Base-by-base conservation (phyloP, 2,797 vertebrate species). In the Anas flavirostris region DNA sequence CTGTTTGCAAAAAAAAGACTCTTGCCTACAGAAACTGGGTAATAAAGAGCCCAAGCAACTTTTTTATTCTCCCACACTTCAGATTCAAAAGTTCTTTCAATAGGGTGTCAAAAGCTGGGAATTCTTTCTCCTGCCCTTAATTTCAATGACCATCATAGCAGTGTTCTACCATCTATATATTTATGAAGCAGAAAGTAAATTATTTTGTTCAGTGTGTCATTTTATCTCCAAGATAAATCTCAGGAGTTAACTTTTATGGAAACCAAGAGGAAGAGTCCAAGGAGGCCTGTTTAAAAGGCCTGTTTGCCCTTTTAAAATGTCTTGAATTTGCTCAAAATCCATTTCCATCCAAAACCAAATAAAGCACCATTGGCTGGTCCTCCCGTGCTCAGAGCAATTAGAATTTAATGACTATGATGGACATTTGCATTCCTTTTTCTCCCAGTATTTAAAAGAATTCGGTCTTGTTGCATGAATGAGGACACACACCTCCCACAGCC, bases 101-200 rank as follows among this genome's bases (percentile, higher is more conserved):
- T 96, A 91, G 55, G 31, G 88, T 95, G 95, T 96, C 95, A 94
- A 96, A 95, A 97, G 93, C 88, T 96, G 53, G 94, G 94, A 97
- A 97, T 96, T 95, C 95, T 18, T 35, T 98, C 98, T 98, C 96
- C 96, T 98, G 97, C 77, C 94, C 96, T 94, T 97, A 95, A 97
- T 97, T 97, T 98, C 97, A 97, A 91, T 88, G 94, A 94, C 86
- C 84, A 97, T 86, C 93, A 97, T 96, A 93, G 86, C 94, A 91
- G 93, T 95, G 93, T 95, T 98, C 97, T 97, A 97, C 96, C 96
- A 91, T 97, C 95, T 90, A 95, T 96, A 94, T 97, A 97, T 97
- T 97, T 97, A 97, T 97, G 97, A 97, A 97, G 92, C 60, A 97
- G 95, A 97, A 96, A 94, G 91, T 95, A 94, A 95, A 91, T 96